Evolutionary conservation across 2,797 vertebrate genomes (phyloP).

Genomic region (Manis javanica): DNA sequence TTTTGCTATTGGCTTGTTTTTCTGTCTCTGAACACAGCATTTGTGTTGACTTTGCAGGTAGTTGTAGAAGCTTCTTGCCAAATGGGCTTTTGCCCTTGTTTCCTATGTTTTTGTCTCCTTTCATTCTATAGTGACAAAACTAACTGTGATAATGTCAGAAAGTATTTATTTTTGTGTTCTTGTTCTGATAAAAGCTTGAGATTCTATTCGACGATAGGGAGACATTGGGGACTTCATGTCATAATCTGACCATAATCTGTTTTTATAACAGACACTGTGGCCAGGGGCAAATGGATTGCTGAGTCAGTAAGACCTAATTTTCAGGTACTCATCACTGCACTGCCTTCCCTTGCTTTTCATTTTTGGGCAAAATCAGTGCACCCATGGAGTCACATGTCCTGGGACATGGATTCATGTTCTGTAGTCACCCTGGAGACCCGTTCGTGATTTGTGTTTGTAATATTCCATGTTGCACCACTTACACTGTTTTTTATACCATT

Average conservation of each 20-base stretch:
- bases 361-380: not conserved
- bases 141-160: not conserved
- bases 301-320: not conserved
- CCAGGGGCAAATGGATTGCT: not conserved
- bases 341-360: not conserved
- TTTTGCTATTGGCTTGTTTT: not conserved
- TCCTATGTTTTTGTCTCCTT: not conserved
- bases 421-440: not conserved
- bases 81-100: not conserved
- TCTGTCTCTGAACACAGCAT: not conserved
- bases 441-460: not conserved
- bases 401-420: not conserved
- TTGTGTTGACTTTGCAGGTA: not conserved
- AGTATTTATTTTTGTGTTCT: not conserved
- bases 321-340: not conserved
- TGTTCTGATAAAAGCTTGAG: not conserved
- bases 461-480: not conserved
- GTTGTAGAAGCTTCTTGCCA: not conserved
- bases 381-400: not conserved
- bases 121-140: conserved; percentile 37
- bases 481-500: not conserved
- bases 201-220: not conserved
- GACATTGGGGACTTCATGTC: not conserved
- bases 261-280: not conserved
- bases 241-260: not conserved